A percentile compares a stretch with the other conserved stretches of the same genome.
Evolutionary conservation across 37 sponge, comb jelly and placozoan species (phyloP).

Genomic region (Oopsacas minuta): DNA sequence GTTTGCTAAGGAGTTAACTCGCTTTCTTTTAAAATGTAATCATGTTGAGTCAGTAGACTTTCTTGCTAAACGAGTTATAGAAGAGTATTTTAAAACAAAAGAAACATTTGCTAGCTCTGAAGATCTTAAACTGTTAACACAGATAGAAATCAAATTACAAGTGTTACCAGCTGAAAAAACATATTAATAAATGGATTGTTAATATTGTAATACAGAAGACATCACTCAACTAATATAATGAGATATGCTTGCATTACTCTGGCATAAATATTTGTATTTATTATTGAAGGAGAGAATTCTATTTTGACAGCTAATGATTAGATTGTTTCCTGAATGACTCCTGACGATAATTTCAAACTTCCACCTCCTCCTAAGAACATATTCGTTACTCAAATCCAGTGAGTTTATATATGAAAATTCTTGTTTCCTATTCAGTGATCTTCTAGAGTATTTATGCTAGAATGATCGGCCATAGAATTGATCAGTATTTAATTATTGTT

Average conservation of each 20-base stretch:
- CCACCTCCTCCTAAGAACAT: slow-evolving; percentile 15
- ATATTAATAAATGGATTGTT: too few species aligned
- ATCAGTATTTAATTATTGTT: neutral
- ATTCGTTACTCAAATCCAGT: slow-evolving; percentile 13
- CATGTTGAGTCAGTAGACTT: neutral
- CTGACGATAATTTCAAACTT: neutral
- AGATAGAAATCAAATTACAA: neutral
- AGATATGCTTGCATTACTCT: too few species aligned
- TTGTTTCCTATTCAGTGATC: too few species aligned
- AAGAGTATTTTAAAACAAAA: neutral
- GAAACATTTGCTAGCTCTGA: neutral
- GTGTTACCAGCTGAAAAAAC: too few species aligned
- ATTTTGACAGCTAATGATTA: too few species aligned
- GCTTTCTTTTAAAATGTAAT: neutral
- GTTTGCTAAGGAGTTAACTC: neutral
- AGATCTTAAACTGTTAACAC: neutral
- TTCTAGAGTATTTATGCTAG: too few species aligned
- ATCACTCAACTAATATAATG: too few species aligned
- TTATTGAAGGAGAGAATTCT: too few species aligned
- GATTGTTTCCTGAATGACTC: too few species aligned
- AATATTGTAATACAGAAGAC: too few species aligned
- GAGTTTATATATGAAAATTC: too few species aligned
- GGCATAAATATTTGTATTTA: too few species aligned
- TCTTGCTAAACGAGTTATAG: neutral
- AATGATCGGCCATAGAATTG: neutral